Base-by-base conservation (phyloP, 1,140 invertebrate genomes). In the Augochlora pura region DNA sequence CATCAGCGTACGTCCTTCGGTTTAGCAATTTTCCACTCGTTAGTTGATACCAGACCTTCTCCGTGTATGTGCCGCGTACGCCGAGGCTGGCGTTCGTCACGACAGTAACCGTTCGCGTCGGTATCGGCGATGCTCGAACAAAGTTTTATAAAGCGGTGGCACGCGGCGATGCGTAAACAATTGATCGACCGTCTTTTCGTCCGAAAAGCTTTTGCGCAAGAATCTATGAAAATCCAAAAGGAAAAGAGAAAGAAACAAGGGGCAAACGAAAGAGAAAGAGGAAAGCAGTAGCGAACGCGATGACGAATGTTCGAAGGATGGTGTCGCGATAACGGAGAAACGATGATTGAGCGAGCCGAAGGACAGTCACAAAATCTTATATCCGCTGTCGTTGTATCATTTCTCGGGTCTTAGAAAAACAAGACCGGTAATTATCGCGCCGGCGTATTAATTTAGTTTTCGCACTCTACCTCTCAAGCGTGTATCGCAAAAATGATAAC, bases 401-500 rank as follows among this genome's bases (percentile, higher is more conserved):
- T 23, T 81, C 77, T 60, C 32, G 32, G 60, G 27, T 49, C 67
- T 77, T 77, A 46, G 54, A 57, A 78, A 70, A 76, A 66, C 25
- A 64, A 75, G 62, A 60, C 54, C 74, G 65, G 42, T 42, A 76
- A 84, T 66, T 52, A 52, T 21, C 16, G 4, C 6, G 49, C 16
- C 16, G 14, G 16, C 42, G 25, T 46, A 25, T 14, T 79, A 69
- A 65, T 82, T 62, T 57, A 71, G 70, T 10, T 70, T 80, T 42
- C 80, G n/a, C 60, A 71, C 52, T 76, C 73, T 71, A 84, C 71
- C 62, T 82, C 77, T 63, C 79, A 83, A 78, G 68, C 49, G 32
- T 62, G 60, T 21, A 46, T 60, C 8, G 32, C 7, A 14, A 6
- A 70, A 12, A n/a, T 32, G 10, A n/a, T n/a, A 23, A 42, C 54